Percentiles rank a stretch among this genome's conserved stretches.
phyloP scores from a whole-genome alignment of 2,888 invertebrate species.

The Omphaloscelis lunosa region DNA sequence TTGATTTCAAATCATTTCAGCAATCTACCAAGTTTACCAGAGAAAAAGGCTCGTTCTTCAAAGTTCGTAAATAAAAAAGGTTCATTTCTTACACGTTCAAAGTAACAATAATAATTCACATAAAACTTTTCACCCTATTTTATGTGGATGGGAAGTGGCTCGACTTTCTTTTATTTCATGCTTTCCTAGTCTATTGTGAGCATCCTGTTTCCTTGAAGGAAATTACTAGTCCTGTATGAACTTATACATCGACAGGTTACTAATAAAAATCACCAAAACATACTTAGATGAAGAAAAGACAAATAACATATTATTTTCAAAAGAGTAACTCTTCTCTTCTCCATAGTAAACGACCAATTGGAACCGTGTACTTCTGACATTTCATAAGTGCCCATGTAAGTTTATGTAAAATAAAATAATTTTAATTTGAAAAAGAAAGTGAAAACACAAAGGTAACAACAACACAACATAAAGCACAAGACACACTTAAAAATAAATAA shows the following conservation, averaged over 20 bases:
- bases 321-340: too few species aligned
- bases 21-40: slow-evolving; percentile 12
- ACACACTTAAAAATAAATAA: neutral
- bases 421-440: neutral
- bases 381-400: neutral
- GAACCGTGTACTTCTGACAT: neutral
- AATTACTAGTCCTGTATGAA: slow-evolving; percentile 4
- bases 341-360: neutral
- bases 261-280: neutral
- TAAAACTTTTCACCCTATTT: slow-evolving; percentile 44
- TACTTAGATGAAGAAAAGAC: neutral
- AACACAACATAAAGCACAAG: neutral
- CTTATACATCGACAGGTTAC: neutral
- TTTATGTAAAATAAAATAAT: neutral
- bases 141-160: slow-evolving; percentile 24
- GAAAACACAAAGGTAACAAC: neutral
- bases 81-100: slow-evolving; percentile 43
- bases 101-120: slow-evolving; percentile 55
- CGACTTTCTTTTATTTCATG: slow-evolving; percentile 41
- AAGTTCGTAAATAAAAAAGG: slow-evolving; percentile 55
- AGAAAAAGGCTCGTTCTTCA: slow-evolving; percentile 27
- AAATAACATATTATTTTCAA: neutral
- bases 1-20: slow-evolving; percentile 21
- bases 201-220: neutral
- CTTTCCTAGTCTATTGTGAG: neutral